Conservation (phyloP, 2,797 vertebrate species). For the Ispidina picta region DNA sequence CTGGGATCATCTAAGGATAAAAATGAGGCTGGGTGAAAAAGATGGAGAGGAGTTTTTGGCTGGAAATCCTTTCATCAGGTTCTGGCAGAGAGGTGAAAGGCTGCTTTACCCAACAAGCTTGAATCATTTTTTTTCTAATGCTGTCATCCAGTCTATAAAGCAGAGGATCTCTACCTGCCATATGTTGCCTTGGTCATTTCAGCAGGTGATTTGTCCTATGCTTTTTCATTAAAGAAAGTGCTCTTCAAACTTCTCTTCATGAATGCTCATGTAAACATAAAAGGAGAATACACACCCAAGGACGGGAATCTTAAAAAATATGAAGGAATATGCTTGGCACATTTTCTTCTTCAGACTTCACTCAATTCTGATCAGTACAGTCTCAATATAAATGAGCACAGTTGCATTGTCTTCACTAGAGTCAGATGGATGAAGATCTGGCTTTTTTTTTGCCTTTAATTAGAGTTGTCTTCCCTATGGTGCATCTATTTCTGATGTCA, state of each 20-base stretch:
- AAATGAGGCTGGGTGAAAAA: not conserved
- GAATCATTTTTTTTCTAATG: not conserved
- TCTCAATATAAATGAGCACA: not conserved
- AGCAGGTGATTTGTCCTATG: not conserved
- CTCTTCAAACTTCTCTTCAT: not conserved
- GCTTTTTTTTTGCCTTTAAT: conserved; percentile 1
- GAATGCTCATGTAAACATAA: not conserved
- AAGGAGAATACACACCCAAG: not conserved
- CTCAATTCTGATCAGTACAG: not conserved
- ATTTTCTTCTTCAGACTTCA: not conserved
- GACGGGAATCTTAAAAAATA: not conserved
- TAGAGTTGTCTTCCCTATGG: not conserved
- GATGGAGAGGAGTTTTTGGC: not conserved
- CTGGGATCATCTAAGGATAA: not conserved
- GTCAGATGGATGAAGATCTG: not conserved
- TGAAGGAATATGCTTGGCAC: not conserved
- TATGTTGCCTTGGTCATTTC: not conserved
- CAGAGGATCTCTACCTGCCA: not conserved
- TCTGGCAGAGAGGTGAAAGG: not conserved
- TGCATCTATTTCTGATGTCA: conserved; percentile 18
- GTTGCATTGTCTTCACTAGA: not conserved
- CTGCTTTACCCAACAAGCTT: not conserved
- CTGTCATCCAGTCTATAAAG: not conserved
- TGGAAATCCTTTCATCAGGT: not conserved
- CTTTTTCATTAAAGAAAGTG: not conserved